Evolutionary conservation across 2,113 vertebrate genomes (phyloP).

Genomic region (Hippoglossus stenolepis): DNA sequence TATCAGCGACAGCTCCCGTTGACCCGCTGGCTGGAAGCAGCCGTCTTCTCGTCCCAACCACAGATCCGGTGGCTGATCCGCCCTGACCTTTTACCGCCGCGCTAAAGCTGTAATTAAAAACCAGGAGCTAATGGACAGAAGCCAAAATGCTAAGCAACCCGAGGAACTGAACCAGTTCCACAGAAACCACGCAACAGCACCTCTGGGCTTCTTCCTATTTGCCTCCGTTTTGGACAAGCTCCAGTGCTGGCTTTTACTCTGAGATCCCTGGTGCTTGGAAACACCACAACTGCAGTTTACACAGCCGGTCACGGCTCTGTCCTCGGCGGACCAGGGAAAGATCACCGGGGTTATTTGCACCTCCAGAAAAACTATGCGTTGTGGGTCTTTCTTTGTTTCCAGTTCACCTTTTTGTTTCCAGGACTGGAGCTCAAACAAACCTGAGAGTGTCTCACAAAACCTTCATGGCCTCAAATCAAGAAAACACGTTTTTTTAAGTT

Average conservation of each 20-base stretch:
- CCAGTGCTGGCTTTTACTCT: not conserved
- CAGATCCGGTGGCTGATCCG: not conserved
- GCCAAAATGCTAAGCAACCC: not conserved
- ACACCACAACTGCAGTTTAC: conserved; percentile 13
- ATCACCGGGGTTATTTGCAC: not conserved
- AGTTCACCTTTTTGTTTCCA: no score
- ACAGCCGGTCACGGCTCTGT: not conserved
- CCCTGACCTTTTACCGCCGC: not conserved
- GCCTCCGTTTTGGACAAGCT: not conserved
- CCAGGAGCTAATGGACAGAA: not conserved
- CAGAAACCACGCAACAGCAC: not conserved
- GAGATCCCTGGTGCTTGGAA: conserved; percentile 12
- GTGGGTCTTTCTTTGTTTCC: not conserved
- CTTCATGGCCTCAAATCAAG: no score
- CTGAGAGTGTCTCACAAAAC: no score
- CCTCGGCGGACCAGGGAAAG: no score
- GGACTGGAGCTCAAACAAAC: no score
- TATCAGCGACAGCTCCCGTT: no score
- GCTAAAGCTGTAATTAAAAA: not conserved
- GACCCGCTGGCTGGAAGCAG: no score
- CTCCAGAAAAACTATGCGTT: no score
- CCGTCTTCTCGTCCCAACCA: no score
- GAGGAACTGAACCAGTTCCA: not conserved
- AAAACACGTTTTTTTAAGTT: no score
- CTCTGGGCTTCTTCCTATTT: conserved; percentile 13